A percentile compares a stretch with the other conserved stretches of the same genome.
phyloP scores from a whole-genome alignment of 2,797 vertebrate genomes.

The Tenualosa thibaudeaui region DNA sequence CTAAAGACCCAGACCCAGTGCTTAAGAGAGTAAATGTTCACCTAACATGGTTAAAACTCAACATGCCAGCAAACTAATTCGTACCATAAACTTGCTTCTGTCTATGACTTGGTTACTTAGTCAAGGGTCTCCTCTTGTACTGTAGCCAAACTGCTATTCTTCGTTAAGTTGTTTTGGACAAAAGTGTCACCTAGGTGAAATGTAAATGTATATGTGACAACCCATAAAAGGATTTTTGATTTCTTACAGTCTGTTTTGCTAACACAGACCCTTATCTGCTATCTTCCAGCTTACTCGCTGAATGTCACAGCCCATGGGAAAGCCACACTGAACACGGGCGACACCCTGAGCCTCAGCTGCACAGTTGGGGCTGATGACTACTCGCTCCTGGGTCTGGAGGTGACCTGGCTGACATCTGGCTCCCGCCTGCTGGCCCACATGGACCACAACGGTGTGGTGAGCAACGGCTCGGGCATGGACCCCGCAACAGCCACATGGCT shows the following conservation, averaged over 20 bases:
- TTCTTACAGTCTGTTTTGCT: neutral
- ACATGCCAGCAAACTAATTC: no score
- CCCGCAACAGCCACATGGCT: constrained; percentile 58
- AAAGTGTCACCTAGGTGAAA: no score
- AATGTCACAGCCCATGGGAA: constrained; percentile 69
- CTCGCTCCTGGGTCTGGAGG: constrained; percentile 75
- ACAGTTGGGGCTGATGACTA: constrained; percentile 76
- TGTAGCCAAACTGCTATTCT: no score
- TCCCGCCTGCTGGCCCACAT: constrained; percentile 75
- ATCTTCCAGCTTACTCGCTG: constrained; percentile 76
- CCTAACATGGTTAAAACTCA: no score
- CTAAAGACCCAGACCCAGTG: no score
- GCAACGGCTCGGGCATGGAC: constrained; percentile 67
- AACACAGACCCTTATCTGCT: constrained; percentile 34
- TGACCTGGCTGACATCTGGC: constrained; percentile 82
- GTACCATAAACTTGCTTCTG: no score
- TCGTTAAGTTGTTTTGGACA: no score
- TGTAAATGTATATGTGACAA: no score
- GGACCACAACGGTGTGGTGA: constrained; percentile 77
- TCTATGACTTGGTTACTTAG: no score
- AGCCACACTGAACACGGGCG: constrained; percentile 72
- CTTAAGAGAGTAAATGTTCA: no score
- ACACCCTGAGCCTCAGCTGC: constrained; percentile 82
- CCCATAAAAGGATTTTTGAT: no score
- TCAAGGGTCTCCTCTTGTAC: no score